Conservation (phyloP, 1,140 invertebrate species). For the Harlomillsia oculata region DNA sequence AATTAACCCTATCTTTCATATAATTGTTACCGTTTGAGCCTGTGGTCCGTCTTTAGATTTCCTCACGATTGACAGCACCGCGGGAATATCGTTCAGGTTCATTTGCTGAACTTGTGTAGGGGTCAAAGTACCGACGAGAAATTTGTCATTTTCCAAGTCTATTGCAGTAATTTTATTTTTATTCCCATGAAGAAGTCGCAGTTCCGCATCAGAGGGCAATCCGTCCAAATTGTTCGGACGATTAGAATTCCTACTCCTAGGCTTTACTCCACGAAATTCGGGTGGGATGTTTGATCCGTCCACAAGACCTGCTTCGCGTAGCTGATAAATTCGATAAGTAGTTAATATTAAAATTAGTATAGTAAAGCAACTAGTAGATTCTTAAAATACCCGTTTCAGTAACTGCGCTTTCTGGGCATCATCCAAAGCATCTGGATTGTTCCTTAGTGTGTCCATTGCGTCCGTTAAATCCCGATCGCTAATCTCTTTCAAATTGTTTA, state of each 20-base stretch:
- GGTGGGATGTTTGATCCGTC: conserved; percentile 17
- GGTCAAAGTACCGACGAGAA: conserved; percentile 29
- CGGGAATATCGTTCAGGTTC: conserved; percentile 25
- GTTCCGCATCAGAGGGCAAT: conserved; percentile 27
- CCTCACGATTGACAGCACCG: conserved; percentile 22
- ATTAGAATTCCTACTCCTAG: conserved; percentile 10
- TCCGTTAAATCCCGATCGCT: conserved; percentile 13
- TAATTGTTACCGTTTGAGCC: conserved; percentile 19
- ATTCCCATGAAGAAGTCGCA: conserved; percentile 20
- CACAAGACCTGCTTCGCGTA: conserved; percentile 18
- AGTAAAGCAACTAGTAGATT: not conserved
- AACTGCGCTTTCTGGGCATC: conserved; percentile 30
- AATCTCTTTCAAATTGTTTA: conserved; percentile 21
- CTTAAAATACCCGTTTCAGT: conserved; percentile 23
- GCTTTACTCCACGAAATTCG: conserved; percentile 14
- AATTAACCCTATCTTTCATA: too few relatives aligned
- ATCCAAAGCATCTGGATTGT: conserved; percentile 26
- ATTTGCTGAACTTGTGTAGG: conserved; percentile 25
- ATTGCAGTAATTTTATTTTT: conserved; percentile 18
- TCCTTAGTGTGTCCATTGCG: conserved; percentile 16
- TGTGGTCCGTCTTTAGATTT: conserved; percentile 31
- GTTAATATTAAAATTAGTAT: not conserved
- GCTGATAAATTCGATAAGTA: not conserved
- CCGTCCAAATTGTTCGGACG: conserved; percentile 18
- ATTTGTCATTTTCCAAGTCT: conserved; percentile 15